Conservation (phyloP, 2,113 vertebrate genomes). For the Nothoprocta pentlandii region DNA sequence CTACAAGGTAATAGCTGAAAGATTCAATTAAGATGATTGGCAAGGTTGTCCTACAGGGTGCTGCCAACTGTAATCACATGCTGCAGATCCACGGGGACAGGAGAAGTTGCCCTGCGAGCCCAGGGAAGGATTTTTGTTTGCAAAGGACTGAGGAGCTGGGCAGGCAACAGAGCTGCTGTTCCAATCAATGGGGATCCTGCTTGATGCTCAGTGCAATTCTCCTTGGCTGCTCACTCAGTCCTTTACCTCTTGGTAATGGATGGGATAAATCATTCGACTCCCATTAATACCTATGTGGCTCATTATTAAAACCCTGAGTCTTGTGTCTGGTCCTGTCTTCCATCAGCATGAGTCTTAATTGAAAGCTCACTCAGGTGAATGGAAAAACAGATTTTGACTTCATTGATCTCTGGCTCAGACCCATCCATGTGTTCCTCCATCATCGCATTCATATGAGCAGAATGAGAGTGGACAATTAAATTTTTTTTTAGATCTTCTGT, state of each 20-base stretch:
- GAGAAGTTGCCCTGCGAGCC: background rate
- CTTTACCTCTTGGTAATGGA: background rate
- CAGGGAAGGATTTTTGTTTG: background rate
- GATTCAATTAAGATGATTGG: conserved; percentile 62
- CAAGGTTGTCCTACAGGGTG: background rate
- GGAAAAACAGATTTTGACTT: background rate
- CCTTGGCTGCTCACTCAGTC: background rate
- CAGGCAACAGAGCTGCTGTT: background rate
- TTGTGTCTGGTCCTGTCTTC: background rate
- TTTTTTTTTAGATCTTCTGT: background rate
- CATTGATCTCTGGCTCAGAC: background rate
- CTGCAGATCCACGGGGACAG: background rate
- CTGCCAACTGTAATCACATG: background rate
- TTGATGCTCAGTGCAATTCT: background rate
- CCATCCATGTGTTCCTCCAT: background rate
- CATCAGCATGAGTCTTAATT: background rate
- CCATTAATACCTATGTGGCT: background rate
- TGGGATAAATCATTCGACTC: background rate
- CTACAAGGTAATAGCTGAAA: conserved; percentile 9
- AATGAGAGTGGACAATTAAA: background rate
- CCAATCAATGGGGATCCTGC: background rate
- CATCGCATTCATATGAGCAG: background rate
- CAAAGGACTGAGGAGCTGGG: background rate
- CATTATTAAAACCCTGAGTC: background rate
- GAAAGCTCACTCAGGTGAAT: background rate